Evolutionary conservation across 2,113 vertebrate species (phyloP), one percentile per base, ranked within the genome.

Genomic region (Rhinoptilus africanus): DNA sequence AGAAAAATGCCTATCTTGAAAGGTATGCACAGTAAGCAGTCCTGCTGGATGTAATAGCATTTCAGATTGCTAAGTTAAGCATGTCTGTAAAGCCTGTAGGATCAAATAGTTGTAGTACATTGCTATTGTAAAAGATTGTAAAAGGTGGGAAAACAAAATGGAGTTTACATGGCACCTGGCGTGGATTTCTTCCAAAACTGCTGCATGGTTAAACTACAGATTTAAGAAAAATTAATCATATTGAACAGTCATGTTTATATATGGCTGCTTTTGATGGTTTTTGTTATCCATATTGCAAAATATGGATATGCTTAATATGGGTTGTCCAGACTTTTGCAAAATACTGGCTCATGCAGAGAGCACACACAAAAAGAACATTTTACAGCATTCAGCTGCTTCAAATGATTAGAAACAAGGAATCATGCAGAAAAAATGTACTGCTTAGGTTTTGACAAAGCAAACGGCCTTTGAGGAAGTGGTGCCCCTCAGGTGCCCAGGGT

Each of bases 381-480:
- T 26, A 62, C 21, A 54, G 35, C 51, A 68, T 51, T 47, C 87
- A 67, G 34, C 23, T 74, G 77, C 24, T 51, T 78, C 56, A 48
- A 24, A 17, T 26, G 37, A 9, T 53, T n/a, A 66, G 53, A 76
- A 91, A 28, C 34, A 53, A n/a, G 51, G 27, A 62, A 89, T 41
- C 11, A 12, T 23, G 30, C 54, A 69, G 51, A n/a, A 72, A 60
- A 77, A 67, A 34, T 0, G 23, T 18, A 35, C 14, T 1, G 3
- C 63, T 22, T 34, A 4, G 18, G 12, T 56, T 74, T 18, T 56
- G 20, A 23, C 45, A 34, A 15, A 60, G 56, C 19, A 20, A 12
- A 24, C 0, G 35, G 10, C 19, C 51, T 14, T 15, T 11, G 7
- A 54, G 39, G 66, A 21, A 47, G 84, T 3, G 1, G 6, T 8